These are phyloP conservation scores for Ispidina lecontei DNA, from an alignment of 2,797 vertebrate species.

Conservation along the genomic window DNA sequence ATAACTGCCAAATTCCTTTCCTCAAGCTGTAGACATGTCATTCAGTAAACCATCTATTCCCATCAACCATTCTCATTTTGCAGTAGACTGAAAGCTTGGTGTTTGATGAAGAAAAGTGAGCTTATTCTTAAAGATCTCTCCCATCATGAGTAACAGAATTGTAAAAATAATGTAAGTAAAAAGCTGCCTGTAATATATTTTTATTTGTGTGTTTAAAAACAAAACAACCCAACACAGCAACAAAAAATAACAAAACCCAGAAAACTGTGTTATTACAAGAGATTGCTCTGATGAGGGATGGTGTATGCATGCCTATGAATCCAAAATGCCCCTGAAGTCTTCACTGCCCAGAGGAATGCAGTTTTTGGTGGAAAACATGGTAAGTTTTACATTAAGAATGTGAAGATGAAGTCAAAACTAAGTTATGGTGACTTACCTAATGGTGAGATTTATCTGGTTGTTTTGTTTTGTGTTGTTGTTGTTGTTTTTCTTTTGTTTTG, in stretches of 20 bases:
- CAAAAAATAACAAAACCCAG: too few species aligned
- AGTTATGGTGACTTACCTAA: neutral
- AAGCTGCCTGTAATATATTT: neutral
- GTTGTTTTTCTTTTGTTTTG: neutral
- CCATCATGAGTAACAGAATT: neutral
- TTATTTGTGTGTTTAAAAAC: neutral
- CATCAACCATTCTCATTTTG: neutral
- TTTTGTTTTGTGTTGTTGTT: neutral
- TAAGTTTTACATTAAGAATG: neutral
- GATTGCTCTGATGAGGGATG: neutral
- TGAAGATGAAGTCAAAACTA: neutral
- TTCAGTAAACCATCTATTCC: neutral
- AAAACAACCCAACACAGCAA: too few species aligned
- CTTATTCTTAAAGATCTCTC: neutral
- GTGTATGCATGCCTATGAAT: neutral
- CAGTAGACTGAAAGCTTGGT: neutral
- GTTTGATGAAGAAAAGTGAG: neutral
- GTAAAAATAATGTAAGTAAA: neutral
- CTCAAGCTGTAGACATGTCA: neutral
- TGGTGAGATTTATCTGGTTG: neutral
- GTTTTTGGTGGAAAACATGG: neutral
- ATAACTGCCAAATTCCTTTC: constrained; percentile 35
- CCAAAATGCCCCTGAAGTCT: neutral
- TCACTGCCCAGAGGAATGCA: neutral
- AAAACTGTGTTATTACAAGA: rapidly evolving